These are phyloP conservation scores for Dipodomys merriami DNA, from an alignment of 2,113 vertebrate genomes.

Conservation along the genomic window DNA sequence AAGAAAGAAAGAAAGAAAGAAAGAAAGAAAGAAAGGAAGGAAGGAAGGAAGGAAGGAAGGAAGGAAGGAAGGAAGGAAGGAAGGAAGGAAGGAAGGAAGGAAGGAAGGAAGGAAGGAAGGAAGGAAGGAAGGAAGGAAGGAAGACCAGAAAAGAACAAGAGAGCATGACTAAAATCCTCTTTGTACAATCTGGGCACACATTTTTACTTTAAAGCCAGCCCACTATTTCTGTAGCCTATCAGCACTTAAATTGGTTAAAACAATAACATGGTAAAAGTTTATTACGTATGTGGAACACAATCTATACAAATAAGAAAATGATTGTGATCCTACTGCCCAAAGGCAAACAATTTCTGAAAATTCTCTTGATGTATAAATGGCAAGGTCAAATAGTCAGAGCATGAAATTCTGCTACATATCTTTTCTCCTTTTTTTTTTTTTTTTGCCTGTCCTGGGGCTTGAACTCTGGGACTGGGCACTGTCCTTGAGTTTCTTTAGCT, in stretches of 20 bases:
- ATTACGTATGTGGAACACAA: neutral
- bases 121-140: too few relatives aligned
- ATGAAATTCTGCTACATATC: neutral
- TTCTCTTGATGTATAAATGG: neutral
- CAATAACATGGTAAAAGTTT: conserved; percentile 12
- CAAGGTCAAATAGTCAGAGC: neutral
- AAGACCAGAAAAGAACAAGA: neutral
- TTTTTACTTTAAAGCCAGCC: neutral
- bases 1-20: too few relatives aligned
- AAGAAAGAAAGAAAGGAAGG: too few relatives aligned
- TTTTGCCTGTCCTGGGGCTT: too few relatives aligned
- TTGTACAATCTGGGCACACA: neutral
- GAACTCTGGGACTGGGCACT: too few relatives aligned
- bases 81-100: too few relatives aligned
- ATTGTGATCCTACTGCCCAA: neutral
- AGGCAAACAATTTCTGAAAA: conserved; percentile 25
- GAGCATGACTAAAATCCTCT: neutral
- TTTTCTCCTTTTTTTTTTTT: neutral
- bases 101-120: too few relatives aligned
- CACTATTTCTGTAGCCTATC: neutral
- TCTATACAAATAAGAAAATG: neutral
- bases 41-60: too few relatives aligned
- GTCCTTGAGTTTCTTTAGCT: too few relatives aligned
- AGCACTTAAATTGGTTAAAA: conserved; percentile 6
- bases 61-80: too few relatives aligned